Conservation (phyloP, 2,888 invertebrate genomes). For the Drosophila rubida region DNA sequence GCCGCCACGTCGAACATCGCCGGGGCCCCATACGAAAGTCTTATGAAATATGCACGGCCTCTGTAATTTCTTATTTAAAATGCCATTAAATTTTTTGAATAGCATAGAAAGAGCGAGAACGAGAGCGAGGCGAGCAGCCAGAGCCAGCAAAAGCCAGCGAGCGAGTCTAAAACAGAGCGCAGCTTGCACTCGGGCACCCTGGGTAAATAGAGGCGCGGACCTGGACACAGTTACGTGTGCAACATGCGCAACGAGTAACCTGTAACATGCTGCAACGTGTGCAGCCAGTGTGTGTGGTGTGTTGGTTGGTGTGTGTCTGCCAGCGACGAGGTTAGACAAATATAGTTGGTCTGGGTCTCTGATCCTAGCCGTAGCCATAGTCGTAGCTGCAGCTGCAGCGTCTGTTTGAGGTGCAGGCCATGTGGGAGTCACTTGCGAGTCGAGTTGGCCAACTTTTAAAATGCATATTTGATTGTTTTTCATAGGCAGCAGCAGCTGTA, state of each 20-base stretch:
- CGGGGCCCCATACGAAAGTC: constrained; percentile 74
- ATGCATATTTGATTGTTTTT: constrained; percentile 77
- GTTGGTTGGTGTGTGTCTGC: constrained; percentile 16
- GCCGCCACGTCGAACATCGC: constrained; percentile 68
- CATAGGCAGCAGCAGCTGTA: constrained; percentile 6
- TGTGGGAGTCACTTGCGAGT: constrained; percentile 62
- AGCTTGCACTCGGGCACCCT: constrained; percentile 70
- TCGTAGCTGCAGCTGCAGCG: constrained; percentile 40
- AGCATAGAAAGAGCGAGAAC: constrained; percentile 69
- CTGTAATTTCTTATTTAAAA: constrained; percentile 85
- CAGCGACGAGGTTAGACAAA: constrained; percentile 77
- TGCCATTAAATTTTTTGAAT: constrained; percentile 85
- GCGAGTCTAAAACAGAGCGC: constrained; percentile 72
- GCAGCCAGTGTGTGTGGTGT: constrained; percentile 9
- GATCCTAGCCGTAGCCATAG: constrained; percentile 17
- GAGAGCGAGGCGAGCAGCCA: constrained; percentile 11
- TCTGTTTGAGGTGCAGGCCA: constrained; percentile 75
- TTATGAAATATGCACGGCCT: constrained; percentile 84
- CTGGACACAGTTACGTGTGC: constrained; percentile 35
- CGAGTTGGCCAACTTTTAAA: constrained; percentile 69
- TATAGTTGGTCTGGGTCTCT: constrained; percentile 66
- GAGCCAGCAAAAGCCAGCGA: constrained; percentile 10
- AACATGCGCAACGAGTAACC: constrained; percentile 14
- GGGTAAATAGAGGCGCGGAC: constrained; percentile 66
- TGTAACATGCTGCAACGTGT: constrained; percentile 29